Percentiles rank a stretch among this genome's conserved stretches.
Evolutionary conservation across 2,888 invertebrate species (phyloP).

Genomic region (Zhuqinia jingwanae): DNA sequence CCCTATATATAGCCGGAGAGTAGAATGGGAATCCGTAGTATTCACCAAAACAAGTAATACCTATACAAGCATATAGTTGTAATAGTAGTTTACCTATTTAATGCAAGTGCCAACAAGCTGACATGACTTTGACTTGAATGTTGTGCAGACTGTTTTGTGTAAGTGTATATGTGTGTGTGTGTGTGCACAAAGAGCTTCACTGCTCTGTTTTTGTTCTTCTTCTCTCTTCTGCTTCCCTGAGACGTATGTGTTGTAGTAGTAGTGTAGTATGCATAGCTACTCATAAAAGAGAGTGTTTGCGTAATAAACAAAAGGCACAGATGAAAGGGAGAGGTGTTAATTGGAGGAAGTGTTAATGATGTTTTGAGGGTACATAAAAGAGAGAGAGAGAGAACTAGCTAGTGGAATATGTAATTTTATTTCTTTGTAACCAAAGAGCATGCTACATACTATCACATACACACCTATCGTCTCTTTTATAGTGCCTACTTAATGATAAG

Average conservation of each 20-base stretch:
- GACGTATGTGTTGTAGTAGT: no score
- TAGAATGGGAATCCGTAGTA: no score
- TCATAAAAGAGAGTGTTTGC: background rate
- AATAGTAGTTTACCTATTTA: no score
- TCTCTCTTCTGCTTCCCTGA: no score
- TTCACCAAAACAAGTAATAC: no score
- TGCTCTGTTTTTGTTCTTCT: no score
- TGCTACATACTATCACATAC: background rate
- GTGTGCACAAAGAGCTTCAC: background rate
- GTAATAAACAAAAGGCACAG: conserved; percentile 29
- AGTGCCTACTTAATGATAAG: no score
- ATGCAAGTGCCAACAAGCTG: background rate
- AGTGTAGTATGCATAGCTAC: background rate
- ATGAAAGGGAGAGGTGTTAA: conserved; percentile 67
- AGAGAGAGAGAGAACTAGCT: no score
- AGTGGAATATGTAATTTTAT: conserved; percentile 50
- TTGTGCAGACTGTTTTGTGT: background rate
- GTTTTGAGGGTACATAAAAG: conserved; percentile 68
- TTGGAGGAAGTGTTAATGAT: conserved; percentile 72
- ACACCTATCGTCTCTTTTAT: background rate
- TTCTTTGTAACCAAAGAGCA: conserved; percentile 3
- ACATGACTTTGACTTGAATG: background rate
- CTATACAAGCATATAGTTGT: no score
- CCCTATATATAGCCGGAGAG: no score
- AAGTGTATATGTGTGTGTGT: background rate